Conservation (phyloP, 2,113 vertebrate species). For the Urocynchramus pylzowi region DNA sequence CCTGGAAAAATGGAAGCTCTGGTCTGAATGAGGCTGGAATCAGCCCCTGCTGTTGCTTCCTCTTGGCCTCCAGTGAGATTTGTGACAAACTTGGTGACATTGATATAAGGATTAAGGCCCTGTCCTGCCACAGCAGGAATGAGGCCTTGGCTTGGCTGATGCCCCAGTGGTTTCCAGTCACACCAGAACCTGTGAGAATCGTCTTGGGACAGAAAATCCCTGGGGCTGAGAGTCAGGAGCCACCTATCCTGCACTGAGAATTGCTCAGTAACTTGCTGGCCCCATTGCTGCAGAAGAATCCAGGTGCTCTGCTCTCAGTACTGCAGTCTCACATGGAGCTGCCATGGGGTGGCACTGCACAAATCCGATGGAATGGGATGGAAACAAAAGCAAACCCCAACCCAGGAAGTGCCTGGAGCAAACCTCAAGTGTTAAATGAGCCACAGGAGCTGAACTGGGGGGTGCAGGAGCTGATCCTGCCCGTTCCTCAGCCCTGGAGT, state of each 20-base stretch:
- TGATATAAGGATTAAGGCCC: background rate
- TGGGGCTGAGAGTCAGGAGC: background rate
- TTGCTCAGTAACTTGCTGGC: background rate
- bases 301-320: rapidly evolving
- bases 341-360: background rate
- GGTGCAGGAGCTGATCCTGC: background rate
- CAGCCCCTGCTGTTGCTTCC: background rate
- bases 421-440: background rate
- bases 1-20: background rate
- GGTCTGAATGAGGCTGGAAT: background rate
- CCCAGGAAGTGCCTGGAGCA: background rate
- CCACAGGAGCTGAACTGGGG: background rate
- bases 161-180: background rate
- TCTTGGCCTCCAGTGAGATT: background rate
- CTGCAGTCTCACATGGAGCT: rapidly evolving
- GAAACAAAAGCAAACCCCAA: background rate
- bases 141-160: background rate
- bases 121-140: background rate
- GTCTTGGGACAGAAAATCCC: background rate
- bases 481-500: background rate
- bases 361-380: background rate
- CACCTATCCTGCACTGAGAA: background rate
- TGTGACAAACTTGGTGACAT: background rate
- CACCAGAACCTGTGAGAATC: background rate
- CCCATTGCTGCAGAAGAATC: rapidly evolving